A percentile compares a stretch with the other conserved stretches of the same genome.
These are phyloP conservation scores for Solenopsis fugax DNA, from an alignment of 1,140 invertebrate genomes.

Conservation along the genomic window DNA sequence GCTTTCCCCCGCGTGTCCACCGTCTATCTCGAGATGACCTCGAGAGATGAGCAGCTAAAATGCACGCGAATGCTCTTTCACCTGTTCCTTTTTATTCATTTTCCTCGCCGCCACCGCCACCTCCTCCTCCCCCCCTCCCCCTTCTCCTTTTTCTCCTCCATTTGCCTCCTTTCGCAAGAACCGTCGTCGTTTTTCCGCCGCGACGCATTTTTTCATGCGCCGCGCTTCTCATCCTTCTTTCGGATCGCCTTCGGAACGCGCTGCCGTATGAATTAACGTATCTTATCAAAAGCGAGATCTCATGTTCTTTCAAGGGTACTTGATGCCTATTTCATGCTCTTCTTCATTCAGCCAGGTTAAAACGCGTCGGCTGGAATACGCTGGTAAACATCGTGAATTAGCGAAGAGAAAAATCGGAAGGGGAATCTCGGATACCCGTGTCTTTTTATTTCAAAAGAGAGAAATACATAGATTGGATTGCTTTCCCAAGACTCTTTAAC, in stretches of 20 bases:
- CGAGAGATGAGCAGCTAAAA: constrained; percentile 57
- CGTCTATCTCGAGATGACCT: constrained; percentile 70
- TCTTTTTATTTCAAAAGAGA: constrained; percentile 1
- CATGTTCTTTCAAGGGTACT: constrained; percentile 20
- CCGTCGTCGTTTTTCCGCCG: constrained; percentile 27
- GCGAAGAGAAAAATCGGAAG: constrained; percentile 26
- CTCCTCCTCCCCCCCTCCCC: no score
- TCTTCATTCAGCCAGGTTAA: constrained; percentile 36
- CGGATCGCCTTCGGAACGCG: background rate
- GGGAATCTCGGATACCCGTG: constrained; percentile 10
- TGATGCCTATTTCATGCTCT: constrained; percentile 28
- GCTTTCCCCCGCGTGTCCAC: constrained; percentile 40
- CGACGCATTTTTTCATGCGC: background rate
- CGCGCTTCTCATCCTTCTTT: constrained; percentile 13
- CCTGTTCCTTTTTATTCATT: constrained; percentile 25
- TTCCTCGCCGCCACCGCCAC: background rate
- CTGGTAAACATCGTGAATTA: constrained; percentile 27
- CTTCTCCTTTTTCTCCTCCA: background rate
- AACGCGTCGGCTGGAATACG: background rate
- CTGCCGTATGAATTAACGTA: constrained; percentile 46
- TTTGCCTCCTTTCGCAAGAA: constrained; percentile 21
- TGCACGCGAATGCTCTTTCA: constrained; percentile 59
- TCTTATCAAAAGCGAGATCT: constrained; percentile 46
- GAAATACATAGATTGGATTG: constrained; percentile 24
- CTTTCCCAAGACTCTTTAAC: constrained; percentile 28